phyloP scores from a whole-genome alignment of 1,140 invertebrate genomes.

The Samia ricini region DNA sequence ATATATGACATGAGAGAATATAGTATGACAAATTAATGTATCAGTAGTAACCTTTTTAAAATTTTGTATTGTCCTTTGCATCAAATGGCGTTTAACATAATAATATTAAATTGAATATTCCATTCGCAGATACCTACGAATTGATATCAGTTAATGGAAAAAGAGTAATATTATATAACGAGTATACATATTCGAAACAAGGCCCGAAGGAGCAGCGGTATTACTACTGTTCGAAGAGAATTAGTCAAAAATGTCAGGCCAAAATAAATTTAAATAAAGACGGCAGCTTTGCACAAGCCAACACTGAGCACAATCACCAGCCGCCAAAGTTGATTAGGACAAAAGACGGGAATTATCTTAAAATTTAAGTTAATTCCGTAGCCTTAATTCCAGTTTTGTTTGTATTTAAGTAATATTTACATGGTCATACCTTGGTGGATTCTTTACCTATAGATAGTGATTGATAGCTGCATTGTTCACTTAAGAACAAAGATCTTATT shows the following conservation, averaged over 20 bases:
- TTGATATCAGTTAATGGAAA: constrained; percentile 6
- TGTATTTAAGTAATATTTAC: too few species aligned
- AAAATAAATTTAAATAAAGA: constrained; percentile 15
- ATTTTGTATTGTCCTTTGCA: too few species aligned
- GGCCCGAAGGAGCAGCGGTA: neutral
- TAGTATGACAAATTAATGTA: too few species aligned
- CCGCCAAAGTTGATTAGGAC: constrained; percentile 17
- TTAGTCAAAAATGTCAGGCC: constrained; percentile 14
- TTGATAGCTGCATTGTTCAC: too few species aligned
- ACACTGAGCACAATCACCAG: constrained; percentile 21
- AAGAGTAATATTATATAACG: constrained; percentile 11
- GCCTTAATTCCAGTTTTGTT: too few species aligned
- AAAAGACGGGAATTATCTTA: constrained; percentile 9
- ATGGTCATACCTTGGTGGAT: too few species aligned
- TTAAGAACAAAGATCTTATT: too few species aligned
- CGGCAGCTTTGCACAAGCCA: constrained; percentile 6
- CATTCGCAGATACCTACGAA: constrained; percentile 6
- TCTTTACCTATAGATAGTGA: too few species aligned
- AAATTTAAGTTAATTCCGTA: constrained; percentile 11
- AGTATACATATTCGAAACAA: constrained; percentile 15
- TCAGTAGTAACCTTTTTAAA: too few species aligned
- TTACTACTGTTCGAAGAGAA: constrained; percentile 22
- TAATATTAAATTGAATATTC: too few species aligned
- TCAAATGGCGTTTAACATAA: too few species aligned
- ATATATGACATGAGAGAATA: too few species aligned